These are phyloP conservation scores for Caenorhabditis becei DNA, from an alignment of 2,888 invertebrate species.

Conservation along the genomic window DNA sequence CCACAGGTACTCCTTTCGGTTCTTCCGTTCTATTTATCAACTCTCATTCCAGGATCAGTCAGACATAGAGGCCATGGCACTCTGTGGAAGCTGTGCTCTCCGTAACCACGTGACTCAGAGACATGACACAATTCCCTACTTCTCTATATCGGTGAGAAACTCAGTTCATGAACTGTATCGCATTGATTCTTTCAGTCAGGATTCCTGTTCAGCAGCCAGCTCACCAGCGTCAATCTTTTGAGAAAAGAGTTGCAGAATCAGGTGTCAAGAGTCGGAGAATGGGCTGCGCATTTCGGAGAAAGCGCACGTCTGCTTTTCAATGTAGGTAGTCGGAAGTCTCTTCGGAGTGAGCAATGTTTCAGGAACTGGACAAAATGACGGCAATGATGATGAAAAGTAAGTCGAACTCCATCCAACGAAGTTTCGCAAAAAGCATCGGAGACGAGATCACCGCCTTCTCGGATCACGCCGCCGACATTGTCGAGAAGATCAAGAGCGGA, in stretches of 20 bases:
- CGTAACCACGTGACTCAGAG: not conserved
- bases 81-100: constrained; percentile 24
- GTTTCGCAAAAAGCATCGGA: constrained; percentile 4
- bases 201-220: constrained; percentile 10
- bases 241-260: not conserved
- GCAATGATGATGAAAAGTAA: constrained; percentile 26
- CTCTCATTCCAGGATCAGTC: not conserved
- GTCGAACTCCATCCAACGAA: constrained; percentile 11
- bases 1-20: not conserved
- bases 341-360: not conserved
- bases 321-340: not conserved
- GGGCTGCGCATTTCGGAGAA: not conserved
- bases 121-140: constrained; percentile 8
- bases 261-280: not conserved
- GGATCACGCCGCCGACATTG: not conserved
- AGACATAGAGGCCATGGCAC: not conserved
- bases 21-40: not conserved
- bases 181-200: not conserved
- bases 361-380: constrained; percentile 23
- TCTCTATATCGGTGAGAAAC: not conserved
- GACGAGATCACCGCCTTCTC: not conserved
- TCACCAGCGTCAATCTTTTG: not conserved
- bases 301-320: not conserved
- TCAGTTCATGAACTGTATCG: not conserved
- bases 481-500: not conserved